Conservation (phyloP, 2,797 vertebrate species). For the Urosaurus nigricauda region DNA sequence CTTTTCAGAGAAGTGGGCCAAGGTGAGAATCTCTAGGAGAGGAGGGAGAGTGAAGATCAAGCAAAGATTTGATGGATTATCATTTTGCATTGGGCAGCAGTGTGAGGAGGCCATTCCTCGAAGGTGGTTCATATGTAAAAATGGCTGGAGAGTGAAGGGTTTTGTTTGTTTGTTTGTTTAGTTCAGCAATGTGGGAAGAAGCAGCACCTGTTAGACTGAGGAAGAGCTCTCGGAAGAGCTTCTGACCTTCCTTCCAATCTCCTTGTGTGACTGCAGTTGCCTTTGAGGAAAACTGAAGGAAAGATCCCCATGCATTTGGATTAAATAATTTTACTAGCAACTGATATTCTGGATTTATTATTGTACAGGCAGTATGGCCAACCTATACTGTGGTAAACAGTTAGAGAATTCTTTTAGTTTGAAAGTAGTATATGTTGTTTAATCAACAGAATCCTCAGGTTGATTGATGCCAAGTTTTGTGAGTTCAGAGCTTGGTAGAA, state of each 20-base stretch:
- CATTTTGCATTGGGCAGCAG: neutral
- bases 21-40: neutral
- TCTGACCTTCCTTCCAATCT: neutral
- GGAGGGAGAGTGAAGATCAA: neutral
- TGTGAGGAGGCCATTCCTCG: too few species aligned
- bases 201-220: neutral
- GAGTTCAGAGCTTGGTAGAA: neutral
- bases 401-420: neutral
- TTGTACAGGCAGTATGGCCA: neutral
- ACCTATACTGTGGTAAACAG: neutral
- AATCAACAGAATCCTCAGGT: neutral
- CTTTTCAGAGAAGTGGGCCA: neutral
- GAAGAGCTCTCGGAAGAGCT: neutral
- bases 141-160: neutral
- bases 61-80: neutral
- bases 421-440: neutral
- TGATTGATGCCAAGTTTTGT: neutral
- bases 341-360: neutral
- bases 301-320: neutral
- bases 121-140: neutral
- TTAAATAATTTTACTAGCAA: neutral
- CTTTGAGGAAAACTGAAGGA: neutral
- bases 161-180: neutral
- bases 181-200: neutral
- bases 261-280: neutral